Evolutionary conservation across 2,113 vertebrate species (phyloP).

Genomic region (Pardalotus punctatus): DNA sequence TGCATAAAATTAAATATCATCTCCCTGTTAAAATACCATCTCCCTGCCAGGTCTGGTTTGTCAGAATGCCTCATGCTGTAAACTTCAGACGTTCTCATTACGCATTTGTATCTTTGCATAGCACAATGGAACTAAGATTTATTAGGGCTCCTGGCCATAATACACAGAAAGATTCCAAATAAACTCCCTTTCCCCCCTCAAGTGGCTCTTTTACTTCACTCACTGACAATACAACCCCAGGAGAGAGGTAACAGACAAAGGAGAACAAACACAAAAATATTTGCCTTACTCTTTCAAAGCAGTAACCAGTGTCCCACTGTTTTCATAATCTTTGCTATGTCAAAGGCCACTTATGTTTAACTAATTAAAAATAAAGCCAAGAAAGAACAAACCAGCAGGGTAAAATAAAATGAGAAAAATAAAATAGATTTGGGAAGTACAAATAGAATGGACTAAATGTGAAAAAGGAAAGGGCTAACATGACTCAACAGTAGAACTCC

Average conservation of each 20-base stretch:
- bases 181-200: not conserved
- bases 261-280: slow-evolving; percentile 50
- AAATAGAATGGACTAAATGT: slow-evolving; percentile 39
- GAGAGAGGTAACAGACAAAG: slow-evolving; percentile 26
- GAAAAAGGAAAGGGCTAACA: slow-evolving; percentile 39
- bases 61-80: not conserved
- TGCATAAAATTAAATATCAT: not conserved
- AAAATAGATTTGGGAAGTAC: slow-evolving; percentile 40
- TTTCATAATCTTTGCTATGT: slow-evolving; percentile 55
- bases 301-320: slow-evolving; percentile 30
- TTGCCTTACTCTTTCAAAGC: slow-evolving; percentile 41
- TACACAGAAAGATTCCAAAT: not conserved
- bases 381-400: slow-evolving; percentile 43
- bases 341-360: slow-evolving; percentile 63
- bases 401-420: slow-evolving; percentile 48
- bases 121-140: not conserved
- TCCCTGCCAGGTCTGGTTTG: not conserved
- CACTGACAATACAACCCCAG: slow-evolving; percentile 7
- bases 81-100: not conserved
- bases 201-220: slow-evolving; percentile 1
- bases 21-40: not conserved
- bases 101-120: not conserved
- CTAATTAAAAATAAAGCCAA: slow-evolving; percentile 63
- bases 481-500: slow-evolving; percentile 42
- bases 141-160: not conserved